Evolutionary conservation across 2,888 invertebrate genomes (phyloP), one percentile per base, ranked within the genome.

Genomic region (Halictus quadricinctus): DNA sequence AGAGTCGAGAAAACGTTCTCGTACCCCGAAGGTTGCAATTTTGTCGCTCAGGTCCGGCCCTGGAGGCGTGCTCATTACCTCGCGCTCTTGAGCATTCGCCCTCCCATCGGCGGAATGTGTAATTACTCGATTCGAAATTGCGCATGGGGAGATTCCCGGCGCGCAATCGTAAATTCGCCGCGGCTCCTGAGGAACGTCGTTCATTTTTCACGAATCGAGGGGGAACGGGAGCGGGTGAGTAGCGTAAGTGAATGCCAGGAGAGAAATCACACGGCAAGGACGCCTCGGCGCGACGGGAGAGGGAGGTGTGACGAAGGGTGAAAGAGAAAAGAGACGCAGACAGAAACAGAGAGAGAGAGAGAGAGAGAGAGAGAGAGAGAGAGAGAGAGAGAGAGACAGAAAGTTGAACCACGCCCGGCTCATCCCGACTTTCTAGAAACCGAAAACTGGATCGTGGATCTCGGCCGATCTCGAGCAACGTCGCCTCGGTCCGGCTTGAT

Each of bases 341-440:
- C 5, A 36, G 36, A 36, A 36, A 36, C 36, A 36, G 0, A 72
- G 21, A 60, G 3, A 21, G 41, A 48, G 80, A 78, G 81, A 80
- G 84, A 78, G 69, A 54, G 29, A 29, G 29, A 29, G 29, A 29
- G 29, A 29, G 29, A 29, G 76, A 72, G 41, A 60, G 80, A 72
- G n/a, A 66, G 3, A 10, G 69, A 48, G 80, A 78, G 79, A 80
- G 84, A 78, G 69, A 54, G 72, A 82, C 72, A 74, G 79, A 81
- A 81, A 92, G 91, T 91, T 91, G 92, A 81, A 93, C 94, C 93
- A 93, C 93, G 93, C 94, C 93, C 94, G 93, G 88, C 93, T 93
- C 94, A 93, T 94, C 93, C 91, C 91, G 91, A 94, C 94, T 94
- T 94, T 94, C 94, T 94, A 94, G 94, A 94, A 94, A 93, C 93